Evolutionary conservation across 2,888 invertebrate genomes (phyloP), one percentile per base, ranked within the genome.

Genomic region (Callimorpha dominula): DNA sequence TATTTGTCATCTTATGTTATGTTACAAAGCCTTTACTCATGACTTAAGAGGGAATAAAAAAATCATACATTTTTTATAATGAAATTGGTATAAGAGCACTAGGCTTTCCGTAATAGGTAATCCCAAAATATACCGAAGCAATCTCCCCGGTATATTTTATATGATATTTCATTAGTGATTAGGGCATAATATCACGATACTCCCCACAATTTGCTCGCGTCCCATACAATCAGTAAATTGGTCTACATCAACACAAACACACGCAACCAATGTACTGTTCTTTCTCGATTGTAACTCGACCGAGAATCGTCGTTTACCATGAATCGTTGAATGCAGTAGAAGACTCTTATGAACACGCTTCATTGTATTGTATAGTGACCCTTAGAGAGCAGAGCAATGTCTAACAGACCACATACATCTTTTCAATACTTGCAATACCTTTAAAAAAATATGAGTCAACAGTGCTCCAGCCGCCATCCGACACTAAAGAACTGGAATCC

Each of bases 181-280:
- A 86, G 85, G 86, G 79, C 81, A 80, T 83, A 81, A 83, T 88
- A 89, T 89, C 88, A 88, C 87, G 86, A 80, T 84, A 82, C 80
- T 82, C 86, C 86, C 87, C 85, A 85, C 85, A 88, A 88, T 90
- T 88, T 88, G 87, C 86, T 84, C 83, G 78, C 68, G 65, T 72
- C 76, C 73, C 69, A 71, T 73, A 89, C 91, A 91, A 93, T 93
- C 92, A 93, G 91, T 91, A 92, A 93, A 93, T 93, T 93, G 92
- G 74, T 74, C 85, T 85, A 87, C 87, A 88, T 89, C 89, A 91
- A 90, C 88, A 88, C 83, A 88, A 88, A 90, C 90, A 89, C 87
- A 84, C 84, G 84, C 79, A 70, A 80, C 54, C 62, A 31, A 54
- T 14, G 20, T 82, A 89, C 87, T 74, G 71, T 54, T 54, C 60